These are phyloP conservation scores for Istiophorus platypterus DNA, from an alignment of 2,113 vertebrate genomes.

Conservation along the genomic window DNA sequence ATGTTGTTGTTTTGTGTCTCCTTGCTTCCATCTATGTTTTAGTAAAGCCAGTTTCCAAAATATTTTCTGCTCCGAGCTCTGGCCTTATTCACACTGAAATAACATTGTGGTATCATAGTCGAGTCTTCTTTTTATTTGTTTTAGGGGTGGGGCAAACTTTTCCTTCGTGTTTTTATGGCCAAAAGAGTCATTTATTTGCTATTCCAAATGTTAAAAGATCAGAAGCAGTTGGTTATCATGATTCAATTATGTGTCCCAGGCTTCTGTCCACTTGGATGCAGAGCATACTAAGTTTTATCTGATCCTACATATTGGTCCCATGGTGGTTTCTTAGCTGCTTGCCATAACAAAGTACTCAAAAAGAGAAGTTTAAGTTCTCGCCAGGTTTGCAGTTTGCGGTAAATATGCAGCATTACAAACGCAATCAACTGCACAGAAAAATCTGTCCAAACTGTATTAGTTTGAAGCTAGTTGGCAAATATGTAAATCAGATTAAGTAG, in stretches of 20 bases:
- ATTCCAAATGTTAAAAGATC: conserved; percentile 54
- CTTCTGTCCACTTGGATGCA: conserved; percentile 53
- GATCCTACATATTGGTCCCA: conserved; percentile 61
- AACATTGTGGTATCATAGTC: conserved; percentile 35
- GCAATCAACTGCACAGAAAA: conserved; percentile 5
- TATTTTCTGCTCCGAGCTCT: conserved; percentile 25
- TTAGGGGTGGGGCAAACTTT: conserved; percentile 29
- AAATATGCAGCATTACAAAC: conserved; percentile 11
- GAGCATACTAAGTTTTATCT: conserved; percentile 55
- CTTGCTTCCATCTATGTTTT: conserved; percentile 9
- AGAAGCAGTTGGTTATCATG: conserved; percentile 53
- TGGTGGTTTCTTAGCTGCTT: conserved; percentile 46
- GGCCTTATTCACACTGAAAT: conserved; percentile 31
- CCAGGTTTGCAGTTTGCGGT: conserved; percentile 17
- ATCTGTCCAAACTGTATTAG: neutral
- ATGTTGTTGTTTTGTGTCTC: conserved; percentile 38
- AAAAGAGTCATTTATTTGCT: conserved; percentile 42
- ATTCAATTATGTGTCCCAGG: conserved; percentile 51
- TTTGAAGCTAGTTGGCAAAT: neutral
- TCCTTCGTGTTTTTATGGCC: conserved; percentile 40
- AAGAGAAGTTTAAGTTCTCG: conserved; percentile 14
- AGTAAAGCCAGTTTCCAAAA: conserved; percentile 52
- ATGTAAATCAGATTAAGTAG: neutral
- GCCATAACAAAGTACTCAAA: conserved; percentile 47
- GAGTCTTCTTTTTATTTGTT: conserved; percentile 44